Base-by-base conservation (phyloP, 2,888 invertebrate species). In the Gymnocheta viridis region DNA sequence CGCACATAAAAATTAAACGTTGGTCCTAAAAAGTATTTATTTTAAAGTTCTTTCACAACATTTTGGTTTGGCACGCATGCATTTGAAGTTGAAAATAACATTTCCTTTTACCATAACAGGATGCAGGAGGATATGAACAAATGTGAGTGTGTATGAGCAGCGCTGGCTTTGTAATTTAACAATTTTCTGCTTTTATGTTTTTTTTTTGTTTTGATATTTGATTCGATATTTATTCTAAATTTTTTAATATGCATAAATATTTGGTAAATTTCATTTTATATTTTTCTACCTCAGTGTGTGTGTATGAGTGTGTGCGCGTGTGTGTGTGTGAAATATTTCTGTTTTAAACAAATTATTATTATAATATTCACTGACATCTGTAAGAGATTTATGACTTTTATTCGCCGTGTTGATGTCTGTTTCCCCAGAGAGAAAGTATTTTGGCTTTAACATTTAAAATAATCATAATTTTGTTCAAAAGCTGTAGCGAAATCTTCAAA, bases 331-430 rank as follows among this genome's bases (percentile, higher is more conserved):
- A 22, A 67, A 51, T 38, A 47, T 35, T 49, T 27, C 19, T 44
- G 69, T 64, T 66, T 56, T 17, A 12, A 49, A 72, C 83, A 81
- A 81, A 64, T 80, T 69, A 78, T 82, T 85, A 76, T 82, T 78
- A 82, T 44, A 44, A 85, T 69, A 82, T 60, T 54, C 22, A 49
- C 85, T 86, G 86, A 83, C 86, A 86, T 86, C 86, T 86, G 86
- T 83, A 82, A 85, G 81, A 86, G 86, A 86, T 86, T 86, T 86
- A 86, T 86, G 86, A 51, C 62, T 72, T 67, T 69, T 82, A 76
- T 77, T 80, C 27, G 56, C 67, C 58, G 70, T 17, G 51, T 73
- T 73, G 54, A 41, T 44, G 72, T 70, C 64, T 14, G 19, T 70
- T 72, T 81, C 84, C 81, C 84, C 24, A 49, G 84, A 77, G 84